These are phyloP conservation scores for Parnassius smintheus DNA, from an alignment of 2,888 invertebrate genomes.

Conservation along the genomic window DNA sequence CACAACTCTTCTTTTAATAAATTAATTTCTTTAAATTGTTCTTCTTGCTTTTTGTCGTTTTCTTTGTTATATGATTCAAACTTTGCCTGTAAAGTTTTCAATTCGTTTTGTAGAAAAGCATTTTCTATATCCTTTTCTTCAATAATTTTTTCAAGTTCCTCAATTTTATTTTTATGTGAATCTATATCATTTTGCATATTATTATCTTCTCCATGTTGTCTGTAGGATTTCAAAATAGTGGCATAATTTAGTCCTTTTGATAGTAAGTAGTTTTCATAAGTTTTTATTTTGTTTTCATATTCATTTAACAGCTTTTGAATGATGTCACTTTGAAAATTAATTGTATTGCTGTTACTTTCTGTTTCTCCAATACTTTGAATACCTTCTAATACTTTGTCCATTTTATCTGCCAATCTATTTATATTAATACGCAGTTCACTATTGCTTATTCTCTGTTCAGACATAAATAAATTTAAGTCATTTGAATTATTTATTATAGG, in stretches of 20 bases:
- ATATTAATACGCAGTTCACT: conserved; percentile 70
- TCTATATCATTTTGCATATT: conserved; percentile 28
- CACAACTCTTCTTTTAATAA: conserved; percentile 31
- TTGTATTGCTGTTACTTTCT: conserved; percentile 32
- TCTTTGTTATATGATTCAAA: conserved; percentile 29
- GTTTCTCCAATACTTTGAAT: conserved; percentile 43
- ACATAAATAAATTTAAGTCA: conserved; percentile 54
- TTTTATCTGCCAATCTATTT: conserved; percentile 60
- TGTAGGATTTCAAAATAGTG: conserved; percentile 27
- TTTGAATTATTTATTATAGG: conserved; percentile 36
- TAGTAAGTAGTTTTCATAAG: conserved; percentile 58
- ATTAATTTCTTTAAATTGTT: conserved; percentile 32
- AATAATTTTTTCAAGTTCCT: conserved; percentile 39
- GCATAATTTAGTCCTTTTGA: conserved; percentile 39
- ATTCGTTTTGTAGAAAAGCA: conserved; percentile 42
- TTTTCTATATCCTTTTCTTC: conserved; percentile 45
- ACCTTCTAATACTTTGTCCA: conserved; percentile 56
- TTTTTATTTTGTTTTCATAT: conserved; percentile 69
- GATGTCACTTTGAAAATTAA: conserved; percentile 50
- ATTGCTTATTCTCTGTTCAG: conserved; percentile 67
- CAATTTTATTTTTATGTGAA: conserved; percentile 37
- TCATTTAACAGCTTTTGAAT: conserved; percentile 59
- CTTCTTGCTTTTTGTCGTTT: conserved; percentile 29
- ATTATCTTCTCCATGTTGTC: conserved; percentile 13
- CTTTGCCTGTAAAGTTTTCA: conserved; percentile 38